Percentiles rank a stretch among this genome's conserved stretches.
Evolutionary conservation across 2,113 vertebrate genomes (phyloP).

Genomic region (Toxotes jaculatrix): DNA sequence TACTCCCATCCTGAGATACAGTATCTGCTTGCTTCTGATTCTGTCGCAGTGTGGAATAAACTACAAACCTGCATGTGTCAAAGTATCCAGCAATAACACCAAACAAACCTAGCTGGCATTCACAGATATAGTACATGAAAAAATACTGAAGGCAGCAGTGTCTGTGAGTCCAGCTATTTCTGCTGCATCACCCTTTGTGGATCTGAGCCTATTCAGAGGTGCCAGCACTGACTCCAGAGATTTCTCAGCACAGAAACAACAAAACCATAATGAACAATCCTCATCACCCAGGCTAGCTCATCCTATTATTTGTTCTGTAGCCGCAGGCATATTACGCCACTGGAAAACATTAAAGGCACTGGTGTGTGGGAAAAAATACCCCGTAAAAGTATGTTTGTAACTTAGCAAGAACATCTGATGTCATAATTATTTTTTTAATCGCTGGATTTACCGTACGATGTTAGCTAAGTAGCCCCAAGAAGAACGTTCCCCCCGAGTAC

Average conservation of each 20-base stretch:
- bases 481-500: neutral
- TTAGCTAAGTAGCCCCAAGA: neutral
- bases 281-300: constrained; percentile 1
- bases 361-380: neutral
- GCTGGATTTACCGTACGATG: neutral
- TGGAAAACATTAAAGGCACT: neutral
- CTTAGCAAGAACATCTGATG: neutral
- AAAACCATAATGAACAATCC: constrained; percentile 11
- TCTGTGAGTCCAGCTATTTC: constrained; percentile 57
- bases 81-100: constrained; percentile 1
- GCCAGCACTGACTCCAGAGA: constrained; percentile 65
- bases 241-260: constrained; percentile 64
- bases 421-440: neutral
- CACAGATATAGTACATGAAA: constrained; percentile 26
- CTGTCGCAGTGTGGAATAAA: neutral
- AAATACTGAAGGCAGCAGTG: constrained; percentile 45
- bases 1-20: neutral
- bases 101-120: constrained; percentile 25
- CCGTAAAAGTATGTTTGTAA: no score
- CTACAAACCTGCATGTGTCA: constrained; percentile 8
- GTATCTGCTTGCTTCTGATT: neutral
- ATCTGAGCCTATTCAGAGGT: constrained; percentile 57
- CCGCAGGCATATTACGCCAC: neutral
- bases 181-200: constrained; percentile 61
- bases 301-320: neutral